phyloP scores from a whole-genome alignment of 2,113 vertebrate species.

The Malurus elegans region DNA sequence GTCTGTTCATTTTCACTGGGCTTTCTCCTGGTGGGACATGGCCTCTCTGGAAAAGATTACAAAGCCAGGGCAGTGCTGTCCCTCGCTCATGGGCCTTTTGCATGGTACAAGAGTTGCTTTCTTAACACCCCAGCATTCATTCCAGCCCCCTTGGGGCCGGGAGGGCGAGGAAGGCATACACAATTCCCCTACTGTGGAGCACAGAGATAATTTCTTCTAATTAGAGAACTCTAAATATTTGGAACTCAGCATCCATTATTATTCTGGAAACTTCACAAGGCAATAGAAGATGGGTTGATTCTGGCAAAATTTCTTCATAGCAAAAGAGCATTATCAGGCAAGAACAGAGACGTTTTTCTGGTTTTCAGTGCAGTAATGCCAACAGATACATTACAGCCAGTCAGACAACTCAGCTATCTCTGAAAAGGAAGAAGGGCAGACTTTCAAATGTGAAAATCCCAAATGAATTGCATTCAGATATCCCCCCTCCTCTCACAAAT shows the following conservation, averaged over 20 bases:
- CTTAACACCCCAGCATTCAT: neutral
- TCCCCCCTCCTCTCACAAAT: neutral
- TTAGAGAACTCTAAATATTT: slow-evolving; percentile 54
- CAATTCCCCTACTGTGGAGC: neutral
- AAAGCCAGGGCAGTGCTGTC: neutral
- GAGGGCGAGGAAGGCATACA: neutral
- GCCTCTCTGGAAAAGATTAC: neutral
- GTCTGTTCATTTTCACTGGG: neutral
- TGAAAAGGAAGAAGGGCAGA: neutral
- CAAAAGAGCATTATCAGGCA: neutral
- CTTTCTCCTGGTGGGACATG: neutral
- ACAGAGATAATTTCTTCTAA: neutral
- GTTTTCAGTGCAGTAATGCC: neutral
- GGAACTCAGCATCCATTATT: slow-evolving; percentile 31
- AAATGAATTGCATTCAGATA: neutral
- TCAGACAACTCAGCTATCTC: neutral
- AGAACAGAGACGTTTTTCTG: neutral
- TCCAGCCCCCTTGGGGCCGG: neutral
- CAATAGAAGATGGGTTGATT: neutral
- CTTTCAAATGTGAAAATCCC: neutral
- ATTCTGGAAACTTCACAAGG: neutral
- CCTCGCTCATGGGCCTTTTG: neutral
- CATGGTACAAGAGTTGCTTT: neutral
- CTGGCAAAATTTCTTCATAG: slow-evolving; percentile 16
- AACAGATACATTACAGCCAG: neutral